These are phyloP conservation scores for Cirrhinus mrigala DNA, from an alignment of 2,797 vertebrate genomes.

Conservation along the genomic window DNA sequence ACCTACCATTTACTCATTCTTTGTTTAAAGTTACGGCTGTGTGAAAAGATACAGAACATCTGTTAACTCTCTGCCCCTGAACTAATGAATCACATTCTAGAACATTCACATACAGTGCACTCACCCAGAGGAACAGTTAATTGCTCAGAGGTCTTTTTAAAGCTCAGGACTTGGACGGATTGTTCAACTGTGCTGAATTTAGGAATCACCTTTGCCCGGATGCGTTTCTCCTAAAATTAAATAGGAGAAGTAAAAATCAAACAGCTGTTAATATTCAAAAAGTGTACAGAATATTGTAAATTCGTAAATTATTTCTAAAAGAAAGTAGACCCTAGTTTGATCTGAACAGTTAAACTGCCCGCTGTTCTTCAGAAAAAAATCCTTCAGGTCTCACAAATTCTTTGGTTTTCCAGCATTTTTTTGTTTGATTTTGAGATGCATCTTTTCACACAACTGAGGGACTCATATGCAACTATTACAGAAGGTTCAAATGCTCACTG, in stretches of 20 bases:
- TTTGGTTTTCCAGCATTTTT: no score
- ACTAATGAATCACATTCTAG: slow-evolving; percentile 7
- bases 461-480: no score
- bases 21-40: slow-evolving; percentile 28
- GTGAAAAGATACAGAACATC: slow-evolving; percentile 32
- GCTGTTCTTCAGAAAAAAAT: no score
- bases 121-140: not conserved
- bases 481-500: no score
- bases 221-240: not conserved
- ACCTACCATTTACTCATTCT: not conserved
- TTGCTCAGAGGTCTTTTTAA: not conserved
- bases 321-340: no score
- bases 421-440: no score
- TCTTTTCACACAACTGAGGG: no score
- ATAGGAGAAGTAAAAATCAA: not conserved
- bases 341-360: no score
- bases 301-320: no score
- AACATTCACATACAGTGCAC: not conserved
- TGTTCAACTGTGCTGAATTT: not conserved
- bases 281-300: no score
- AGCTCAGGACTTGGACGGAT: not conserved
- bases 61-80: not conserved
- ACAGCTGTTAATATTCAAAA: not conserved
- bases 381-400: no score
- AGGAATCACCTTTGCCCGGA: not conserved